Base-by-base conservation (phyloP, 2,888 invertebrate genomes). In the Crocallis elinguaria region DNA sequence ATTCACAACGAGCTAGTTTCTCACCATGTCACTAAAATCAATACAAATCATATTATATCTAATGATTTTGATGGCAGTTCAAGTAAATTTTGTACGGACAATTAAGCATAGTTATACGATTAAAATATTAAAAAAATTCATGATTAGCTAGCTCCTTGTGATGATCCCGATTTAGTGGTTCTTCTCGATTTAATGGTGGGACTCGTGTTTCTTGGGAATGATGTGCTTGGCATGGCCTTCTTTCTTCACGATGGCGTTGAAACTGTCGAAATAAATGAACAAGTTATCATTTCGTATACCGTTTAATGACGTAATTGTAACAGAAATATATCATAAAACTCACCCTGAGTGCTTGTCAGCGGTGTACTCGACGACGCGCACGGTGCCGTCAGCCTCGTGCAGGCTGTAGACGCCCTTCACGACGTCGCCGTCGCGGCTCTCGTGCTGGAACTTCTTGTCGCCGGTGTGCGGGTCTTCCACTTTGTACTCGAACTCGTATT, bases 401-500 rank as follows among this genome's bases (percentile, higher is more conserved):
- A 92, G 78, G 25, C 84, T 86, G 77, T 93, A 93, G 66, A 90
- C 64, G 13, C 93, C 93, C 65, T 90, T 86, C 50, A 93, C 93
- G 13, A 81, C 84, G 66, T 93, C 88, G 3, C 93, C 93, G 77
- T 90, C 87, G 46, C 86, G 81, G 59, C 78, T 74, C 75, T 92
- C 92, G 38, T 83, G 74, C 68, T 88, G 88, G 56, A 67, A 71
- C 70, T 88, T 87, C 64, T 74, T 66, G 76, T 92, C 91, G 12
- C 84, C 84, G 48, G 88, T 91, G 70, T 89, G 86, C 11, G 82
- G 82, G 66, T 92, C 90, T 63, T 77, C 67, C 21, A 92, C 87
- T 55, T 86, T 84, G 71, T 92, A 92, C 56, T 79, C 83, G 67
- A 80, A 88, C 42, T 71, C 69, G 53, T 79, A 78, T 8, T 73